Conservation (phyloP, 1,140 invertebrate genomes). For the Caenorhabditis remanei region DNA sequence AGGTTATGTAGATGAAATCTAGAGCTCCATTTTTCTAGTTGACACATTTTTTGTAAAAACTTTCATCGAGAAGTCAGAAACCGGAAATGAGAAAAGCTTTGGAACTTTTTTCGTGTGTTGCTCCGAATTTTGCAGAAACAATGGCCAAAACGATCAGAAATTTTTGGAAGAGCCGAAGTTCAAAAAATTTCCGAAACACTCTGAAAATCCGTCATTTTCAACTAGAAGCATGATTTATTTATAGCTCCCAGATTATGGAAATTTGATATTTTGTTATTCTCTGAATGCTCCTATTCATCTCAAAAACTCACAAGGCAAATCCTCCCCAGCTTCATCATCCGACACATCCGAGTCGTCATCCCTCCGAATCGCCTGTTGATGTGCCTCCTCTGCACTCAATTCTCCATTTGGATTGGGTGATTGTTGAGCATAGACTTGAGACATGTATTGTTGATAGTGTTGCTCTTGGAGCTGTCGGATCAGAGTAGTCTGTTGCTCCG, state of each 20-base stretch:
- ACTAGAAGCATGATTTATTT: too few species aligned
- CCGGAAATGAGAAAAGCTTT: too few species aligned
- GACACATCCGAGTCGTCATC: constrained; percentile 68
- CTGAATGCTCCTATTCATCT: background rate
- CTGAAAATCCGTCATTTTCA: too few species aligned
- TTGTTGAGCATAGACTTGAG: constrained; percentile 67
- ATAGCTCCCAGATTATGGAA: background rate
- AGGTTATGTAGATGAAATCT: too few species aligned
- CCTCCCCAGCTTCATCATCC: constrained; percentile 68
- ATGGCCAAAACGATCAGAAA: too few species aligned
- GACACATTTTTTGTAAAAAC: too few species aligned
- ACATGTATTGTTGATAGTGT: constrained; percentile 70
- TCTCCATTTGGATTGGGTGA: constrained; percentile 50
- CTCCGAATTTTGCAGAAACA: too few species aligned
- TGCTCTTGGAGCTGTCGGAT: constrained; percentile 69
- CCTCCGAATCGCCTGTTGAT: constrained; percentile 45
- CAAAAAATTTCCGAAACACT: too few species aligned
- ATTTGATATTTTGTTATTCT: background rate
- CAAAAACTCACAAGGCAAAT: constrained; percentile 66
- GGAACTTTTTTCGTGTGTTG: too few species aligned
- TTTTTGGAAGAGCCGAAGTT: too few species aligned
- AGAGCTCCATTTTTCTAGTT: too few species aligned
- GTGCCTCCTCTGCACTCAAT: constrained; percentile 55
- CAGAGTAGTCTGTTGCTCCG: constrained; percentile 81
- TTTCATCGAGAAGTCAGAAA: too few species aligned